Percentiles rank a stretch among this genome's conserved stretches.
These are phyloP conservation scores for Xanthia togata DNA, from an alignment of 2,888 invertebrate genomes.

Conservation along the genomic window DNA sequence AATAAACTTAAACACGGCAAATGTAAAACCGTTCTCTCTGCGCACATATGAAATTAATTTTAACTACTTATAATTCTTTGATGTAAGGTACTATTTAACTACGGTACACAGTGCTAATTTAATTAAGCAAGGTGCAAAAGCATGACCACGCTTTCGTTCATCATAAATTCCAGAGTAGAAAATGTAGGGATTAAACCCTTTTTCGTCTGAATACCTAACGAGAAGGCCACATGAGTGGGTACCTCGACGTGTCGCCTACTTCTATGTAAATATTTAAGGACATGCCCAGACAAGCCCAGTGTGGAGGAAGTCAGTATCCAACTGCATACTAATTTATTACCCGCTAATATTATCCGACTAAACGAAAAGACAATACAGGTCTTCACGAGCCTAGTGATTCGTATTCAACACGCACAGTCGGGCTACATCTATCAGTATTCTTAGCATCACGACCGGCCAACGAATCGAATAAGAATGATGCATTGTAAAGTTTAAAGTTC, in stretches of 20 bases:
- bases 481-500: constrained; percentile 81
- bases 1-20: neutral
- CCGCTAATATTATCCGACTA: constrained; percentile 74
- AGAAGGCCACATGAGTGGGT: constrained; percentile 46
- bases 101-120: constrained; percentile 17
- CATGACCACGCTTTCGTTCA: constrained; percentile 30
- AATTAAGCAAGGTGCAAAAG: constrained; percentile 29
- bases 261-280: constrained; percentile 81
- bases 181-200: constrained; percentile 55
- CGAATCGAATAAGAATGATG: constrained; percentile 83
- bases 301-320: constrained; percentile 79
- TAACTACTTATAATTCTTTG: neutral
- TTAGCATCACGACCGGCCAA: constrained; percentile 71
- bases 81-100: neutral
- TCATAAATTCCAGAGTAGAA: constrained; percentile 46
- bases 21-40: neutral
- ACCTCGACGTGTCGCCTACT: constrained; percentile 56
- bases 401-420: constrained; percentile 67
- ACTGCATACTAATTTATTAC: constrained; percentile 85
- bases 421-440: constrained; percentile 83
- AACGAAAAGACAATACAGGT: constrained; percentile 69
- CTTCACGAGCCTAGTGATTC: constrained; percentile 59
- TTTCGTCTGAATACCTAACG: constrained; percentile 67
- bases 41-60: neutral
- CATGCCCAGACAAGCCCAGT: constrained; percentile 79